These are phyloP conservation scores for Platorchestia sp. DNA, from an alignment of 1,140 invertebrate genomes.

Conservation along the genomic window DNA sequence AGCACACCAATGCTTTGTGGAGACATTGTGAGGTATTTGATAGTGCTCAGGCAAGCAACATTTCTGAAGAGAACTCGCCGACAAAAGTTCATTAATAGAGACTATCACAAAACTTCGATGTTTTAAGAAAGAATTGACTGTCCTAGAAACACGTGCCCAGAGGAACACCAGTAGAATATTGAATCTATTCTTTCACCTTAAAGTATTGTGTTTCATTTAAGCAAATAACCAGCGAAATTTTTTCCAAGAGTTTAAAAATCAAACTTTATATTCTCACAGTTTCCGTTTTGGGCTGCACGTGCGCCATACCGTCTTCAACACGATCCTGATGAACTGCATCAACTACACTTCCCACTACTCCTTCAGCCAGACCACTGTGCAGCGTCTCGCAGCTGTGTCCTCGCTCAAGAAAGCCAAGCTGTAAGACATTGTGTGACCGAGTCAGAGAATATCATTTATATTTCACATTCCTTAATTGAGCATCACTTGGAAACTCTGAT, in stretches of 20 bases:
- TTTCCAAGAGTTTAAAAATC: background rate
- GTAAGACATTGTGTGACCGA: background rate
- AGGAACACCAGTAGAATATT: background rate
- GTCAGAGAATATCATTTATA: too few species aligned
- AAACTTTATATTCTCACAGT: background rate
- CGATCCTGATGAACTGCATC: background rate
- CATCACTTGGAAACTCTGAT: too few species aligned
- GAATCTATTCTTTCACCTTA: background rate
- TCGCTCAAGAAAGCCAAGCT: constrained; percentile 18
- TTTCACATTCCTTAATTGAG: too few species aligned
- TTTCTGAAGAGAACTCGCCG: too few species aligned
- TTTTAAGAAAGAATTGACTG: too few species aligned
- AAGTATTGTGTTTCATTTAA: background rate
- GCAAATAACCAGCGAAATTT: background rate
- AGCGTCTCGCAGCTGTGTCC: constrained; percentile 19
- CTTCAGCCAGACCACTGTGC: constrained; percentile 34
- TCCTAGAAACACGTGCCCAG: too few species aligned
- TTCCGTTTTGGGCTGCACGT: constrained; percentile 1
- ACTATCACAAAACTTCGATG: too few species aligned
- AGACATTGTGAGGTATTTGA: too few species aligned
- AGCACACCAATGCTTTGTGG: too few species aligned
- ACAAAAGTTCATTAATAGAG: too few species aligned
- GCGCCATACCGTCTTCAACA: constrained; percentile 25
- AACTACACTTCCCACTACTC: background rate
- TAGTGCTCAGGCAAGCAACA: too few species aligned